Evolutionary conservation across 2,797 vertebrate species (phyloP).

Genomic region (Acropternis orthonyx): DNA sequence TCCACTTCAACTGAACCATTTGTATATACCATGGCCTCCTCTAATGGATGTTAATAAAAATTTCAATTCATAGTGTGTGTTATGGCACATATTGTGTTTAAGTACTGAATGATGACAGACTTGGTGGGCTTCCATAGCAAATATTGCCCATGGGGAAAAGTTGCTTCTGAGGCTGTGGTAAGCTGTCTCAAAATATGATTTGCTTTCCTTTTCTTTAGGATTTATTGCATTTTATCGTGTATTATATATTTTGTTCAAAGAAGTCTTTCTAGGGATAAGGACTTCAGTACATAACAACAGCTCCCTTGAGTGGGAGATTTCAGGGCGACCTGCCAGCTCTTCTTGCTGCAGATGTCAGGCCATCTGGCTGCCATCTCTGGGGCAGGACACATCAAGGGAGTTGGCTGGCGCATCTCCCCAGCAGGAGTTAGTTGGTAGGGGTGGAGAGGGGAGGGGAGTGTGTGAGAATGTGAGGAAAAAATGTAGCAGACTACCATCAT

Average conservation of each 20-base stretch:
- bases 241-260: conserved; percentile 54
- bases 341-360: conserved; percentile 69
- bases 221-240: conserved; percentile 29
- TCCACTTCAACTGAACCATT: neutral
- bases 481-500: neutral
- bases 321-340: conserved; percentile 64
- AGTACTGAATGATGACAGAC: neutral
- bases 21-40: neutral
- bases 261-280: conserved; percentile 56
- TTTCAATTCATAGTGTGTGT: neutral
- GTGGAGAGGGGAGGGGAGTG: neutral
- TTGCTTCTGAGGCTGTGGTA: neutral
- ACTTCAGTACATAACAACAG: conserved; percentile 57
- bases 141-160: neutral
- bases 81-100: neutral
- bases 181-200: conserved; percentile 9
- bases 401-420: conserved; percentile 45
- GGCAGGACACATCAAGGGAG: conserved; percentile 69
- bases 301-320: conserved; percentile 66
- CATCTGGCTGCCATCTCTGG: conserved; percentile 68
- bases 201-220: neutral
- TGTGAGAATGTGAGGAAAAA: neutral
- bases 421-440: conserved; percentile 41
- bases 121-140: conserved; percentile 8
- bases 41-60: neutral